A percentile compares a stretch with the other conserved stretches of the same genome.
Conservation (phyloP, 37 sponge, comb jelly and placozoan species). For the Geodia barretti region DNA sequence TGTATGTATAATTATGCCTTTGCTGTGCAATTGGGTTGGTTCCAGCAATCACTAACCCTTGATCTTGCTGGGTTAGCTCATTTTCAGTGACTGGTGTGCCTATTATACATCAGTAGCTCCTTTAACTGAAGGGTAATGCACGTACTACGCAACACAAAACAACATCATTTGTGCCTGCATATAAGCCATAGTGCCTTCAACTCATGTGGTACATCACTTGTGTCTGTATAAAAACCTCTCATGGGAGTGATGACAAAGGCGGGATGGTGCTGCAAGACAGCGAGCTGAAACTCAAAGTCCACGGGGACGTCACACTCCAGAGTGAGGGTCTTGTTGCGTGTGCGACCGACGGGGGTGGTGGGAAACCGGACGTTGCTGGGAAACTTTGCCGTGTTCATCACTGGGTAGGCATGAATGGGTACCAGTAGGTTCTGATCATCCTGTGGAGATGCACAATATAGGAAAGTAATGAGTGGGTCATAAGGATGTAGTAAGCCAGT, state of each 20-base stretch:
- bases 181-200: too few species aligned
- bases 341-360: constrained; percentile 76
- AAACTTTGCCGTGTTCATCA: constrained; percentile 64
- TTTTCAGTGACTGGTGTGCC: too few species aligned
- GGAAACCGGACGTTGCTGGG: constrained; percentile 77
- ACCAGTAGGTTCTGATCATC: constrained; percentile 73
- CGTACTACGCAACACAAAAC: too few species aligned
- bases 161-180: too few species aligned
- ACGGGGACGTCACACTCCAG: constrained; percentile 69
- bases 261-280: constrained; percentile 30
- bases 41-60: too few species aligned
- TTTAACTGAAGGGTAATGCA: too few species aligned
- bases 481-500: too few species aligned
- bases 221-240: constrained; percentile 52
- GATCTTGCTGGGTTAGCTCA: too few species aligned
- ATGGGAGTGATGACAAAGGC: constrained; percentile 59
- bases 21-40: too few species aligned
- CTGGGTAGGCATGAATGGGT: constrained; percentile 92
- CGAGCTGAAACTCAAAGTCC: constrained; percentile 70
- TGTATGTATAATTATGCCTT: neutral
- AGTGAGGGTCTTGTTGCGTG: constrained; percentile 37
- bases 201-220: too few species aligned
- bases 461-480: too few species aligned
- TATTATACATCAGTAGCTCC: neutral
- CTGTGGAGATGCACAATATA: too few species aligned